phyloP scores from a whole-genome alignment of 1,140 invertebrate genomes.

The Eulimnadia texana region DNA sequence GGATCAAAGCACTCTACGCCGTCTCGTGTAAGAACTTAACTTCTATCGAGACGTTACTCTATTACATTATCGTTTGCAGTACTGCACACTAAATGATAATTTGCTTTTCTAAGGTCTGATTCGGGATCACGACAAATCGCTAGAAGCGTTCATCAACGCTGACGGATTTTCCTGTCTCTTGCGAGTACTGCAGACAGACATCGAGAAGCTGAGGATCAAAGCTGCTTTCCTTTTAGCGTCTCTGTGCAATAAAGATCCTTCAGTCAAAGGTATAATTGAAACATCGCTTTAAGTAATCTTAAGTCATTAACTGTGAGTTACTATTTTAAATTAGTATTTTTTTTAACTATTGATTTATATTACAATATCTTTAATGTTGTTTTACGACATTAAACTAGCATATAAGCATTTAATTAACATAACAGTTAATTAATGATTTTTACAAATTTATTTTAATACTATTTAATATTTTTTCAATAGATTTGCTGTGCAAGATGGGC shows the following conservation, averaged over 20 bases:
- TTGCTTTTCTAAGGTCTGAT: slow-evolving; percentile 35
- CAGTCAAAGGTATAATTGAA: slow-evolving; percentile 36
- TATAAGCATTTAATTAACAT: too few relatives aligned
- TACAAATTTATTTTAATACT: neutral
- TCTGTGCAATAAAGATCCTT: slow-evolving; percentile 38
- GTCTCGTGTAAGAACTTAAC: slow-evolving; percentile 46
- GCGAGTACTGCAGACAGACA: slow-evolving; percentile 39
- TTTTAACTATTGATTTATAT: too few relatives aligned
- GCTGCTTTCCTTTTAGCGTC: slow-evolving; percentile 48
- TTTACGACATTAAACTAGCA: too few relatives aligned
- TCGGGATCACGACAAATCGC: slow-evolving; percentile 39
- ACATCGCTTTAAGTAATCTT: neutral
- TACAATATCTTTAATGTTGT: too few relatives aligned
- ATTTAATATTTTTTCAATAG: slow-evolving; percentile 22
- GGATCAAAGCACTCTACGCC: slow-evolving; percentile 53
- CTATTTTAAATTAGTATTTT: slow-evolving; percentile 1
- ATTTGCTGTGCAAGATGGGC: slow-evolving; percentile 39
- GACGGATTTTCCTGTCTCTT: slow-evolving; percentile 47
- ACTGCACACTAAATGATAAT: neutral
- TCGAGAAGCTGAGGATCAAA: slow-evolving; percentile 48
- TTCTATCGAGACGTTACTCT: neutral
- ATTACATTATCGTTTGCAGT: too few relatives aligned
- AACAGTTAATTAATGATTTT: too few relatives aligned
- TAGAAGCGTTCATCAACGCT: slow-evolving; percentile 39
- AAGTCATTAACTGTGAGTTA: neutral